Percentiles rank a stretch among this genome's conserved stretches.
phyloP scores from a whole-genome alignment of 2,113 vertebrate species.

The Typhlomys cinereus region DNA sequence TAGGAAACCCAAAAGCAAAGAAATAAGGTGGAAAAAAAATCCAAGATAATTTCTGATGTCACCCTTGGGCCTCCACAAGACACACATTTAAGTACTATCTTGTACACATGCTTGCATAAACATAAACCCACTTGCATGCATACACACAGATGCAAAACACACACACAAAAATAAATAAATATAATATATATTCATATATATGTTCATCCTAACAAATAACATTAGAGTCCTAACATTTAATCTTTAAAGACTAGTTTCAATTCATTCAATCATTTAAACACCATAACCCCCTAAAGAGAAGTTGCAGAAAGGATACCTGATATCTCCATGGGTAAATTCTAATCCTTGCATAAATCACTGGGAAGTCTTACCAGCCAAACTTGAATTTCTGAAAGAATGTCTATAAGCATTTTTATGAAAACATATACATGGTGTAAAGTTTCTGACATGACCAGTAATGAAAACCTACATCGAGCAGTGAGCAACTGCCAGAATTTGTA shows the following conservation, averaged over 20 bases:
- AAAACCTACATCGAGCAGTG: neutral
- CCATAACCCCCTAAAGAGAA: neutral
- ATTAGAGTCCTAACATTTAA: neutral
- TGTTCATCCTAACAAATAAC: neutral
- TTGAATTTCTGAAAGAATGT: neutral
- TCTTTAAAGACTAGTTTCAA: neutral
- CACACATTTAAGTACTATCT: too few relatives aligned
- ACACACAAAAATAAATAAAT: too few relatives aligned
- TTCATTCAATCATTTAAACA: neutral
- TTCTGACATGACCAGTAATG: neutral
- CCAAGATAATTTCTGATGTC: too few relatives aligned
- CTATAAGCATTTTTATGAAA: neutral
- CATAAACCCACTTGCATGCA: too few relatives aligned
- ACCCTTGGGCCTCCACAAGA: too few relatives aligned
- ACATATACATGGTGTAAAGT: neutral
- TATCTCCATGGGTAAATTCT: neutral
- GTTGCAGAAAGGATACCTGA: neutral
- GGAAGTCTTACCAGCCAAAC: neutral
- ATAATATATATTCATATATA: too few relatives aligned
- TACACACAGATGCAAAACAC: too few relatives aligned
- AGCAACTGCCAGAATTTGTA: neutral
- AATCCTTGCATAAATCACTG: neutral
- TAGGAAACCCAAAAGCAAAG: too few relatives aligned
- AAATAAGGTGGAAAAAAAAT: too few relatives aligned
- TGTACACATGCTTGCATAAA: too few relatives aligned